These are phyloP conservation scores for Ophion ventricosus DNA, from an alignment of 2,888 invertebrate species.

Conservation along the genomic window DNA sequence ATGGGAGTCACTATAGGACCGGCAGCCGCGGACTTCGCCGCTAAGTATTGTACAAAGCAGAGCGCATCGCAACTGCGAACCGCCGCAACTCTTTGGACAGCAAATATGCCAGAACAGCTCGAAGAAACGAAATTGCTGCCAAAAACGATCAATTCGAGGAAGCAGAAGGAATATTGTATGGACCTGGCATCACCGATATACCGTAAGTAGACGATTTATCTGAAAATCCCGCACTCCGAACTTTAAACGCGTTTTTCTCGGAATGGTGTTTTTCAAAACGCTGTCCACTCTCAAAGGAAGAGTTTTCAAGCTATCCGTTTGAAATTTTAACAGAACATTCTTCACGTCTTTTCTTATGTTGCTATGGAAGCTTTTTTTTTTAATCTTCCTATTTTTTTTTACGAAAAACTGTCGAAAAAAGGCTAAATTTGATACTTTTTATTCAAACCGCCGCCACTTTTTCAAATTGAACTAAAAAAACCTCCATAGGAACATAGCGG, in stretches of 20 bases:
- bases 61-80: conserved; percentile 51
- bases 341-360: no score
- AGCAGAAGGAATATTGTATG: conserved; percentile 62
- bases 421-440: no score
- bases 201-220: conserved; percentile 59
- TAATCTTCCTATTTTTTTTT: no score
- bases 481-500: background rate
- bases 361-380: no score
- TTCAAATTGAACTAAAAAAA: no score
- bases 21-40: conserved; percentile 45
- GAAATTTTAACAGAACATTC: no score
- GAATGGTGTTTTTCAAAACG: conserved; percentile 59
- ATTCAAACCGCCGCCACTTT: no score
- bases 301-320: no score
- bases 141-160: conserved; percentile 49
- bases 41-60: conserved; percentile 38
- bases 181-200: conserved; percentile 65
- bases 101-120: conserved; percentile 55
- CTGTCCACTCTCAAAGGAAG: conserved; percentile 20
- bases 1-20: conserved; percentile 63
- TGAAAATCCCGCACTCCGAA: conserved; percentile 49
- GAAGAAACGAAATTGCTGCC: conserved; percentile 37
- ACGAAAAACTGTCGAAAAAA: no score
- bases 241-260: conserved; percentile 62
- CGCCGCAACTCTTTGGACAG: conserved; percentile 53